Conservation (phyloP, 2,888 invertebrate species). For the Drosophila melanosoma region DNA sequence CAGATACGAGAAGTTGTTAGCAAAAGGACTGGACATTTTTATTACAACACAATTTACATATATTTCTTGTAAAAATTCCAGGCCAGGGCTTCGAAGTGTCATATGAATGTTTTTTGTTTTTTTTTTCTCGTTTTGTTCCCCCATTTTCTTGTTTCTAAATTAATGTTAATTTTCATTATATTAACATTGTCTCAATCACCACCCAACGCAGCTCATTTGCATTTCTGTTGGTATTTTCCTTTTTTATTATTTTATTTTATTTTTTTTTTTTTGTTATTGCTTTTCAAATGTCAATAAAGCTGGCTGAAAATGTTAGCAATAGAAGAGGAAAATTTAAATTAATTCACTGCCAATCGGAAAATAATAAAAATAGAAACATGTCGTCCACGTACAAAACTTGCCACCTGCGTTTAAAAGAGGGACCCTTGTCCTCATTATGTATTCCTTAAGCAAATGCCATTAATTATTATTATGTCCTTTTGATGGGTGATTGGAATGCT, state of each 20-base stretch:
- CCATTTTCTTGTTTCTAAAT: constrained; percentile 50
- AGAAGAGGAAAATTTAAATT: constrained; percentile 62
- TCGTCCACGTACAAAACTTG: constrained; percentile 17
- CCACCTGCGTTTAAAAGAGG: constrained; percentile 23
- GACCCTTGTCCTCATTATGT: constrained; percentile 75
- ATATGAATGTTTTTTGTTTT: constrained; percentile 59
- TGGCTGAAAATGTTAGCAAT: constrained; percentile 60
- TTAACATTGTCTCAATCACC: constrained; percentile 56
- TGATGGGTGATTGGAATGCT: constrained; percentile 65
- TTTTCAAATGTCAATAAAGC: constrained; percentile 23
- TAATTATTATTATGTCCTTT: constrained; percentile 85
- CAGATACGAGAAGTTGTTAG: constrained; percentile 54
- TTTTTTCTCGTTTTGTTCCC: not conserved
- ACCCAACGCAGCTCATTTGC: constrained; percentile 52
- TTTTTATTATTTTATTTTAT: not conserved
- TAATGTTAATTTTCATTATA: constrained; percentile 81
- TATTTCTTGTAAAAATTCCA: constrained; percentile 79
- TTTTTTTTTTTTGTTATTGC: constrained; percentile 28
- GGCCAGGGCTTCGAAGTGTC: constrained; percentile 53
- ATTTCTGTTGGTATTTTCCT: constrained; percentile 62
- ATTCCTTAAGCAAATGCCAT: constrained; percentile 84
- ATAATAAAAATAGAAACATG: constrained; percentile 72
- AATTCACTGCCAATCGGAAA: constrained; percentile 74
- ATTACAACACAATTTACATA: constrained; percentile 83
- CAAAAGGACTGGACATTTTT: constrained; percentile 66